phyloP scores from a whole-genome alignment of 1,140 invertebrate species.

The Diploscapter pachys region DNA sequence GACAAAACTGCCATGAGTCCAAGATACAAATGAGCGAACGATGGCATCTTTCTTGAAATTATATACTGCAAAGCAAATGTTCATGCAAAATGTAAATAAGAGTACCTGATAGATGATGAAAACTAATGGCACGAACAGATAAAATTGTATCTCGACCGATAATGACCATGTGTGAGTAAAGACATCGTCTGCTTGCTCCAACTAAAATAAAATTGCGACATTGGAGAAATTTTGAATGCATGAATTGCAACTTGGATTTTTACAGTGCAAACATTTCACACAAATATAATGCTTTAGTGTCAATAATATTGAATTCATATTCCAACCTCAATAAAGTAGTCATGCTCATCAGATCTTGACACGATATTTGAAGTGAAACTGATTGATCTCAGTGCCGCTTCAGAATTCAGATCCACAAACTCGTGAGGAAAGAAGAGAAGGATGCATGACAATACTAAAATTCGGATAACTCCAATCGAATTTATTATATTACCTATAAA shows the following conservation, averaged over 20 bases:
- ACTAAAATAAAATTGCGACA: constrained; percentile 3
- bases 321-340: constrained; percentile 15
- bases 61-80: constrained; percentile 2
- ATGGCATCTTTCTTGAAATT: too few species aligned
- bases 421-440: not conserved
- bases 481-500: constrained; percentile 2
- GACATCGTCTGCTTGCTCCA: not conserved
- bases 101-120: constrained; percentile 10
- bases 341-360: constrained; percentile 9
- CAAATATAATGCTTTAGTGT: not conserved
- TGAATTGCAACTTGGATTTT: too few species aligned
- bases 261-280: constrained; percentile 3
- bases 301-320: constrained; percentile 5
- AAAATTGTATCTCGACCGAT: too few species aligned
- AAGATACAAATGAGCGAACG: not conserved
- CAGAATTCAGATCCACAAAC: constrained; percentile 13
- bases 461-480: too few species aligned
- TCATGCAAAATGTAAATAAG: not conserved
- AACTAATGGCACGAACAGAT: not conserved
- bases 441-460: not conserved
- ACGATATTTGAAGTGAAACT: constrained; percentile 13
- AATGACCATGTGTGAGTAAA: too few species aligned
- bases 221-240: too few species aligned
- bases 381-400: constrained; percentile 16
- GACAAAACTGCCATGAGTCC: not conserved